phyloP scores from a whole-genome alignment of 1,140 invertebrate genomes.

The Drosophila nasuta region DNA sequence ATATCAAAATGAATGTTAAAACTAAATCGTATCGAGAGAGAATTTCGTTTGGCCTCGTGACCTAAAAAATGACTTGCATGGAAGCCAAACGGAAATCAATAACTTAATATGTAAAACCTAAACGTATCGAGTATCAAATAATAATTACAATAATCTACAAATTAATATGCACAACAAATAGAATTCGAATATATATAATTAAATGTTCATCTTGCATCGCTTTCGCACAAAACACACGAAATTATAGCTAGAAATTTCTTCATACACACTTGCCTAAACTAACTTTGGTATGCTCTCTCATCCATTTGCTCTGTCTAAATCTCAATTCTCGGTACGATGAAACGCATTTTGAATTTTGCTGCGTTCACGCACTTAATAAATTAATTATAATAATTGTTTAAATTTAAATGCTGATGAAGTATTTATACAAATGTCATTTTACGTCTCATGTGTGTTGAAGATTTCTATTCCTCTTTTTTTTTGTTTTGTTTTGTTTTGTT shows the following conservation, averaged over 20 bases:
- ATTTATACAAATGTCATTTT: slow-evolving; percentile 83
- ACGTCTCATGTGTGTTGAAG: slow-evolving; percentile 67
- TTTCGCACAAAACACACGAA: slow-evolving; percentile 24
- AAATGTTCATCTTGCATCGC: slow-evolving; percentile 7
- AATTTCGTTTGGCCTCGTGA: slow-evolving; percentile 46
- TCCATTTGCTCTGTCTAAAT: slow-evolving; percentile 28
- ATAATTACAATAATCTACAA: slow-evolving; percentile 63
- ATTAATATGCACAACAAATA: slow-evolving; percentile 74
- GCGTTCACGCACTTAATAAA: slow-evolving; percentile 53
- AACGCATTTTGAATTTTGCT: slow-evolving; percentile 17
- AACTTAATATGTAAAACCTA: not conserved
- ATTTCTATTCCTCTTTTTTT: slow-evolving; percentile 32
- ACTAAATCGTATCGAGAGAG: slow-evolving; percentile 39
- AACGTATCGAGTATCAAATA: slow-evolving; percentile 37
- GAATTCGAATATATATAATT: too few relatives aligned
- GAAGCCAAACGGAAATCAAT: slow-evolving; percentile 24
- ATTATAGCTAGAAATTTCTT: slow-evolving; percentile 51
- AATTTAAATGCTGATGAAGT: slow-evolving; percentile 83
- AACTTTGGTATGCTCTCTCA: slow-evolving; percentile 76
- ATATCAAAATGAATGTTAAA: slow-evolving; percentile 26
- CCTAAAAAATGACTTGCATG: slow-evolving; percentile 54
- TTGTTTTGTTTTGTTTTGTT: slow-evolving; percentile 29
- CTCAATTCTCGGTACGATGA: slow-evolving; percentile 20
- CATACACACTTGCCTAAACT: slow-evolving; percentile 66
- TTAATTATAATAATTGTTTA: slow-evolving; percentile 75